Percentiles rank a stretch among this genome's conserved stretches.
Conservation (phyloP, 2,113 vertebrate species). For the Euleptes europaea region DNA sequence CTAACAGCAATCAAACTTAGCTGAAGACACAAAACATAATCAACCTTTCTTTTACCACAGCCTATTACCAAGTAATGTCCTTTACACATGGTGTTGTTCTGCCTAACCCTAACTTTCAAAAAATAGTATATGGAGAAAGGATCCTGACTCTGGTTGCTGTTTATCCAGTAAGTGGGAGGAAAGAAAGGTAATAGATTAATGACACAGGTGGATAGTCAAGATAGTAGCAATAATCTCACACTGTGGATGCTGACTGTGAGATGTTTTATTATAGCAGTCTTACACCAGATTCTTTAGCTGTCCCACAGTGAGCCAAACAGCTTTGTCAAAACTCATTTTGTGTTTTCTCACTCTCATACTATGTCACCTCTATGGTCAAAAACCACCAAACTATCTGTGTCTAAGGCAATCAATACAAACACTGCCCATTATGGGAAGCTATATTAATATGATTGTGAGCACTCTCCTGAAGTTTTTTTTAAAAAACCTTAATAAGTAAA, state of each 20-base stretch:
- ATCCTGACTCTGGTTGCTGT: background rate
- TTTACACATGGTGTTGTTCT: background rate
- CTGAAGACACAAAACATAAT: background rate
- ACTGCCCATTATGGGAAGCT: background rate
- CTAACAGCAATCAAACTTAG: background rate
- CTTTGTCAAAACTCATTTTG: slow-evolving; percentile 15
- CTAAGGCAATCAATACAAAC: background rate
- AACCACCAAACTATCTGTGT: background rate
- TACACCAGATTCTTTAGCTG: background rate
- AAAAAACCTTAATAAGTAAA: slow-evolving; percentile 19
- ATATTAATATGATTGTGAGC: background rate
- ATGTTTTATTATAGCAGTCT: background rate
- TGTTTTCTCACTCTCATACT: background rate
- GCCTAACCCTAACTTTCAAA: background rate
- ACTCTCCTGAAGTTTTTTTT: slow-evolving; percentile 24
- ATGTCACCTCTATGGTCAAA: slow-evolving; percentile 5
- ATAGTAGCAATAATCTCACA: slow-evolving; percentile 22
- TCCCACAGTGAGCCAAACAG: slow-evolving; percentile 1
- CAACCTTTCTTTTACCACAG: background rate
- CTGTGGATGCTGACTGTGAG: slow-evolving; percentile 6
- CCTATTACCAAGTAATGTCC: background rate
- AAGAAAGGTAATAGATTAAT: slow-evolving; percentile 16
- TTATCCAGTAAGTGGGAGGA: slow-evolving; percentile 20
- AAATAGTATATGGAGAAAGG: background rate
- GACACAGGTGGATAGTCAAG: background rate